Conservation (phyloP, 1,140 invertebrate species). For the Drosophila suzukii region DNA sequence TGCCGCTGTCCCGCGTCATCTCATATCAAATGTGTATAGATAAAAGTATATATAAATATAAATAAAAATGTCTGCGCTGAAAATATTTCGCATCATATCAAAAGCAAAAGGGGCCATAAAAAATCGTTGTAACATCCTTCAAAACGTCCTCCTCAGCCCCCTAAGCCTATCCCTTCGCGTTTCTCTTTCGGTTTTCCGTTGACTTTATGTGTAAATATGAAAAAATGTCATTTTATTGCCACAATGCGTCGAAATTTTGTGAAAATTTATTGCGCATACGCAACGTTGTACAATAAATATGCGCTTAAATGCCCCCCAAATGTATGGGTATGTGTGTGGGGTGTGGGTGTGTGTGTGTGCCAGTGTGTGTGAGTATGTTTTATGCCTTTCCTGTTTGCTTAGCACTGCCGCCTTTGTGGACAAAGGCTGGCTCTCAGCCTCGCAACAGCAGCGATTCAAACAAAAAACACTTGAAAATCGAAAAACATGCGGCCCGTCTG, state of each 20-base stretch:
- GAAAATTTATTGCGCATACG: conserved; percentile 81
- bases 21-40: conserved; percentile 53
- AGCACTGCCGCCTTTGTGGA: conserved; percentile 62
- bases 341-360: conserved; percentile 10
- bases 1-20: conserved; percentile 42
- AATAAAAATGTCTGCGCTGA: conserved; percentile 72
- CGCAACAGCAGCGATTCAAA: conserved; percentile 45
- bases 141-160: conserved; percentile 1
- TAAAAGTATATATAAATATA: conserved; percentile 52
- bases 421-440: conserved; percentile 39
- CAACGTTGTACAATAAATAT: conserved; percentile 78
- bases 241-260: conserved; percentile 81
- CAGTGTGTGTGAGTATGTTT: conserved; percentile 22
- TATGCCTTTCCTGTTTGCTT: conserved; percentile 56
- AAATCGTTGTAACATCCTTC: conserved; percentile 63
- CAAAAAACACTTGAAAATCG: conserved; percentile 12
- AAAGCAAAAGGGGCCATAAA: conserved; percentile 66
- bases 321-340: conserved; percentile 6
- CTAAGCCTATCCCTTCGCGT: conserved; percentile 24
- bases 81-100: conserved; percentile 70
- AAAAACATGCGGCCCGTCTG: conserved; percentile 11
- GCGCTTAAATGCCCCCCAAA: conserved; percentile 69
- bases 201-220: conserved; percentile 83
- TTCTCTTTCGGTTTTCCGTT: conserved; percentile 25
- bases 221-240: conserved; percentile 82